phyloP scores from a whole-genome alignment of 2,797 vertebrate genomes.

The Benthosema pterotum region DNA sequence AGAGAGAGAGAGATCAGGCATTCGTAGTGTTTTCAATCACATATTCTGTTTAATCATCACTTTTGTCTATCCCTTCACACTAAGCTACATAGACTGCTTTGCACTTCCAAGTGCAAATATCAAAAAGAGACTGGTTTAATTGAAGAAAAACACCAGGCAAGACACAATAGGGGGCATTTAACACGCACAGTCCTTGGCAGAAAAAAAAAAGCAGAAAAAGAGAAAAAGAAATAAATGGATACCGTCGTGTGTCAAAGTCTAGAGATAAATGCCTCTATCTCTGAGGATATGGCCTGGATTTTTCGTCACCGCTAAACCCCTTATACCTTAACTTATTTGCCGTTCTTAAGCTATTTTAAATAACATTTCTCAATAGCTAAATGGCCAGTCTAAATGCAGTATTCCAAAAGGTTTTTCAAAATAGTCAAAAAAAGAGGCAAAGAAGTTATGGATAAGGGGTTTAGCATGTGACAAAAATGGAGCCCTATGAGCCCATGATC shows the following conservation, averaged over 20 bases:
- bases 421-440: too few relatives aligned
- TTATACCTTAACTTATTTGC: too few relatives aligned
- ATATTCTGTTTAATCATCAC: slow-evolving; percentile 42
- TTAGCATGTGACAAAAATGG: too few relatives aligned
- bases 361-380: too few relatives aligned
- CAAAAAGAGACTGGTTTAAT: slow-evolving; percentile 41
- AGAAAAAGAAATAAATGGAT: slow-evolving; percentile 8
- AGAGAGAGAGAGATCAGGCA: slow-evolving; percentile 39
- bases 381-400: too few relatives aligned
- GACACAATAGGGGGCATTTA: slow-evolving; percentile 22
- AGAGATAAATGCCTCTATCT: slow-evolving; percentile 39
- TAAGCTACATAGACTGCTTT: slow-evolving; percentile 11
- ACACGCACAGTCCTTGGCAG: neutral
- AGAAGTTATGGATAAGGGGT: too few relatives aligned
- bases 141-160: slow-evolving; percentile 44
- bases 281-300: too few relatives aligned
- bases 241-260: slow-evolving; percentile 39
- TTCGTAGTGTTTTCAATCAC: slow-evolving; percentile 49
- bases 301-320: too few relatives aligned
- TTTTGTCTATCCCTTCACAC: slow-evolving; percentile 35
- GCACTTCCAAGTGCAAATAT: too few relatives aligned
- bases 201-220: slow-evolving; percentile 21
- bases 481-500: slow-evolving; percentile 19
- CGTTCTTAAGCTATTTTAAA: too few relatives aligned
- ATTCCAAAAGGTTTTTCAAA: too few relatives aligned